Percentiles rank a stretch among this genome's conserved stretches.
Evolutionary conservation across 2,113 vertebrate genomes (phyloP).

Genomic region (Dasyurus viverrinus): DNA sequence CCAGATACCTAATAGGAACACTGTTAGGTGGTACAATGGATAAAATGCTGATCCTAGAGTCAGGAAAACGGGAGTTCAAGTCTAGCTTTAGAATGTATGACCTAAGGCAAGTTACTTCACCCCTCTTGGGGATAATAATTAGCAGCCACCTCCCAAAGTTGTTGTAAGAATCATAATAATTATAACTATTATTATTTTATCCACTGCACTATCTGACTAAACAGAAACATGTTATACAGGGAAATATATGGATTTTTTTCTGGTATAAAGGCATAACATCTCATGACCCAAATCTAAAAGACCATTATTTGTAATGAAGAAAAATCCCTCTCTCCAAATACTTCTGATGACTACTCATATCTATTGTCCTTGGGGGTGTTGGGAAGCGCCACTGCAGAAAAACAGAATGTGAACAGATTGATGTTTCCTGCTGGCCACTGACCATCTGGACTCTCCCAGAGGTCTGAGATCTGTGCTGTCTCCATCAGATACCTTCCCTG

Average conservation of each 20-base stretch:
- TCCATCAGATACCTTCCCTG: slow-evolving; percentile 31
- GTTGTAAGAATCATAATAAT: neutral
- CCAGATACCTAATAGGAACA: neutral
- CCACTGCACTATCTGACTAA: neutral
- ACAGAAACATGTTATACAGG: neutral
- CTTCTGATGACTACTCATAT: slow-evolving; percentile 6
- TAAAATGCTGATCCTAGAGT: neutral
- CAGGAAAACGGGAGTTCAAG: neutral
- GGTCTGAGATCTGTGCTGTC: neutral
- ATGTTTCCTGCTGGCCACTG: neutral
- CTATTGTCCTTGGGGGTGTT: slow-evolving; percentile 19
- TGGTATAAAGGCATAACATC: neutral
- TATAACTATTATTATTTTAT: neutral
- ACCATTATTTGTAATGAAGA: slow-evolving; percentile 17
- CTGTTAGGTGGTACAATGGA: neutral
- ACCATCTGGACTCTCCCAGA: slow-evolving; percentile 30
- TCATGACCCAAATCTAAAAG: slow-evolving; percentile 4
- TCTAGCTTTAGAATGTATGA: neutral
- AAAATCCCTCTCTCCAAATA: slow-evolving; percentile 17
- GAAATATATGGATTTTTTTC: neutral
- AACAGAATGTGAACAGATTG: neutral
- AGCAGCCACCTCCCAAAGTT: neutral
- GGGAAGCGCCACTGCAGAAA: neutral
- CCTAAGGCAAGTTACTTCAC: neutral
- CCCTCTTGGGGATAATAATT: neutral